Conservation (phyloP, 2,888 invertebrate genomes). For the Odontomyia ornata region DNA sequence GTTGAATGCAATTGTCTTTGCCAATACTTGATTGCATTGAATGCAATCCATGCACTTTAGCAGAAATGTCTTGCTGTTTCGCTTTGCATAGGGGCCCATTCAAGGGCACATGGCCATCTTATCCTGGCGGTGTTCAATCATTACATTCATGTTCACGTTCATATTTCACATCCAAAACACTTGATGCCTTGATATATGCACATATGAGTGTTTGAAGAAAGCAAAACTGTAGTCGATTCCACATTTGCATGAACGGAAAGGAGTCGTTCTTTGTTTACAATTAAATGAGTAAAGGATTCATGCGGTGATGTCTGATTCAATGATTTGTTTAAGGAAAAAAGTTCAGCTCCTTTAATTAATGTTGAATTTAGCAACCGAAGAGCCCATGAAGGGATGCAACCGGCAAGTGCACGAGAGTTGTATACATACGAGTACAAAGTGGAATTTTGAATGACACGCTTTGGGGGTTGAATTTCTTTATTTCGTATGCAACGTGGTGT, state of each 20-base stretch:
- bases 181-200: conserved; percentile 31
- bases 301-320: conserved; percentile 38
- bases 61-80: conserved; percentile 39
- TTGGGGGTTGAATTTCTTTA: too few relatives aligned
- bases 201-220: conserved; percentile 15
- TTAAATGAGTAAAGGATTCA: conserved; percentile 18
- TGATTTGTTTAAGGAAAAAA: conserved; percentile 28
- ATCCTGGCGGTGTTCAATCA: conserved; percentile 22
- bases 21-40: conserved; percentile 48
- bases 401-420: too few relatives aligned
- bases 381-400: too few relatives aligned
- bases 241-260: conserved; percentile 28
- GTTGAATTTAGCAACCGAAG: conserved; percentile 5
- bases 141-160: conserved; percentile 16
- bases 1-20: conserved; percentile 47
- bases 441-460: too few relatives aligned
- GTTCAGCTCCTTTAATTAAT: conserved; percentile 34
- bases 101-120: background rate
- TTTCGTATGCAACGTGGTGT: too few relatives aligned
- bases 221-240: conserved; percentile 20
- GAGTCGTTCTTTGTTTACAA: conserved; percentile 13
- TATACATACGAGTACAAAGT: too few relatives aligned
- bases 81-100: conserved; percentile 34
- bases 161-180: conserved; percentile 48
- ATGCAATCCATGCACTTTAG: conserved; percentile 45